A percentile compares a stretch with the other conserved stretches of the same genome.
Conservation (phyloP, 2,113 vertebrate genomes). For the Passerina amoena region DNA sequence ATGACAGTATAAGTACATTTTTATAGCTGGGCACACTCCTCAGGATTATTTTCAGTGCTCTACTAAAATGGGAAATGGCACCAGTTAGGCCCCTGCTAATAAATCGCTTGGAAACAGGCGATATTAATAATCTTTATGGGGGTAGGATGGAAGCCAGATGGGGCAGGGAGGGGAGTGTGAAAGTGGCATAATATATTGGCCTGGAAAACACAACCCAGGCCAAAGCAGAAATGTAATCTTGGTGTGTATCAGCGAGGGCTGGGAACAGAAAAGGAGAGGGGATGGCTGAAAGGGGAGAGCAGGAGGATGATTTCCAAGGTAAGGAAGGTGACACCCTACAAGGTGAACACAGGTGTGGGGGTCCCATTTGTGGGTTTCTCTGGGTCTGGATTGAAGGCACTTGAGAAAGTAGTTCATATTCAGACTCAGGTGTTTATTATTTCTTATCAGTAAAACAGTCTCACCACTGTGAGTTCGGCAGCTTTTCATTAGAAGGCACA, state of each 20-base stretch:
- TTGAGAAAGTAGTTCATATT: no score
- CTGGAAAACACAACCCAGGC: conserved; percentile 43
- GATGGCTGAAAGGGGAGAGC: background rate
- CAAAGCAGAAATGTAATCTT: conserved; percentile 32
- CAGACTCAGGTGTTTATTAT: no score
- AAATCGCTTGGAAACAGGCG: conserved; percentile 50
- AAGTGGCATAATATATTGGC: conserved; percentile 47
- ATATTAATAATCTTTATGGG: conserved; percentile 71
- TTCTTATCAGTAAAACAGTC: no score
- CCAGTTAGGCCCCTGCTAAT: conserved; percentile 65
- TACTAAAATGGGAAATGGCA: conserved; percentile 67
- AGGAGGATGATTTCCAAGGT: background rate
- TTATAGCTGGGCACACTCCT: conserved; percentile 67
- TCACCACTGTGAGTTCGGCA: no score
- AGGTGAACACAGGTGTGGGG: background rate
- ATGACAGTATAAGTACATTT: conserved; percentile 70
- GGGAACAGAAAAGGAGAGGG: background rate
- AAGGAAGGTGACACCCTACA: background rate
- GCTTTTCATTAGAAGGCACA: no score
- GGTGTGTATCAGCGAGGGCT: background rate
- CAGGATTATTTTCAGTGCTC: conserved; percentile 65
- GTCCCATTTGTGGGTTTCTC: no score
- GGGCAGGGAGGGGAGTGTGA: background rate
- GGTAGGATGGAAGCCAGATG: conserved; percentile 32
- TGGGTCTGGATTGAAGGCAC: no score